Conservation (phyloP, 2,113 vertebrate genomes). For the Mobula birostris region DNA sequence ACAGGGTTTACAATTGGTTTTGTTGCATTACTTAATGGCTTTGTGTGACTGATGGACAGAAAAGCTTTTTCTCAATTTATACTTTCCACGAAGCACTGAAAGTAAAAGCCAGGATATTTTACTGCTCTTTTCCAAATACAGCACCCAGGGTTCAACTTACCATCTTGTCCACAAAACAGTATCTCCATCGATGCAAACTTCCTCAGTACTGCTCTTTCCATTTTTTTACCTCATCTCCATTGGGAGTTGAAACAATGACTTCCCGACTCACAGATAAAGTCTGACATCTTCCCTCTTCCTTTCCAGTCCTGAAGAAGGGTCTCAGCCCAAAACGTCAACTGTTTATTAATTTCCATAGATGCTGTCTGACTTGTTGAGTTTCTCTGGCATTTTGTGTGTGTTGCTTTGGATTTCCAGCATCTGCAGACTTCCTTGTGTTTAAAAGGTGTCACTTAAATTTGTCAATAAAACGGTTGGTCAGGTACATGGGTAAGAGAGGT, state of each 20-base stretch:
- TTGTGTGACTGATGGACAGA: neutral
- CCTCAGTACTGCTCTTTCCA: neutral
- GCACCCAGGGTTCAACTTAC: neutral
- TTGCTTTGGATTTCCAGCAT: no score
- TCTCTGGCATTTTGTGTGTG: no score
- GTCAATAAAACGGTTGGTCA: neutral
- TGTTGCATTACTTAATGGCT: neutral
- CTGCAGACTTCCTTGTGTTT: no score
- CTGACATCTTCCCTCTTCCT: no score
- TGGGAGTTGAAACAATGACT: neutral
- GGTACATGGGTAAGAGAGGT: no score
- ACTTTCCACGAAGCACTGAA: neutral
- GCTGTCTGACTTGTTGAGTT: no score
- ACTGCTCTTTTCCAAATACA: neutral
- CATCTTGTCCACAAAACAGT: neutral
- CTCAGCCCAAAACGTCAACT: no score
- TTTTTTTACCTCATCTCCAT: neutral
- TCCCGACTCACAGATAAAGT: neutral
- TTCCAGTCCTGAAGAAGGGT: no score
- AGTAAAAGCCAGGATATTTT: neutral
- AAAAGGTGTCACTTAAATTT: neutral
- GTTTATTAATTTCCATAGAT: no score
- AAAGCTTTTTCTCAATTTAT: neutral
- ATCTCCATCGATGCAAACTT: neutral
- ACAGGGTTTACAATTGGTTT: neutral